Evolutionary conservation across 2,797 vertebrate species (phyloP), one percentile per base, ranked within the genome.

Genomic region (Octomys mimax): DNA sequence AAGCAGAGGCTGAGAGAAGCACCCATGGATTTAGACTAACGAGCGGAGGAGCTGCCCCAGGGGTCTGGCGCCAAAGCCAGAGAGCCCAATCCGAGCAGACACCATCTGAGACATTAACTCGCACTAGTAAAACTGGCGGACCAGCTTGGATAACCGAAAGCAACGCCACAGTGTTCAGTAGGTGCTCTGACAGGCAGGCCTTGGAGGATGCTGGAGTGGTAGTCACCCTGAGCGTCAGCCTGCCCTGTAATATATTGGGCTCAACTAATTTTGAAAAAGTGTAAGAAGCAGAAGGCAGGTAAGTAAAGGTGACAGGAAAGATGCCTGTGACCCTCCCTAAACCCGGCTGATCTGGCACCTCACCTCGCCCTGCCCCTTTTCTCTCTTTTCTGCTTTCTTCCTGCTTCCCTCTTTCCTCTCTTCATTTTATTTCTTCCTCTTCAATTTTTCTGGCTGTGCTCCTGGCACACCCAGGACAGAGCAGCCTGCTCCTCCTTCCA

Each of bases 291-390:
- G 28, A 77, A 64, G 66, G 31, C 61, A 39, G n/a, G 14, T 64
- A 39, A 71, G n/a, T 84, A 66, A 24, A 2, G 4, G 33, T 16
- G 46, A 71, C 73, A n/a, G 49, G 28, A 39, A 64, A 31, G 18
- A 13, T 49, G 18, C 54, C 52, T 9, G 2, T 24, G 26, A 70
- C 8, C 16, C 22, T 36, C 42, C 59, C 54, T 1, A 1, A 36
- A 26, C 22, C 28, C 31, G 0, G 28, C 71, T 70, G 33, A 8
- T 21, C 7, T 2, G 5, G 12, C 13, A 1, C 14, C 42, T 52
- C 36, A 10, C 49, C 11, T 24, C 21, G 4, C 42, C 26, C 0
- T 3, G 33, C 24, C 1, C 14, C 22, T 19, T 21, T 5, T 6
- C 33, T 54, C 26, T 64, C n/a, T 54, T 82, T 81, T 14, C 22